These are phyloP conservation scores for Patella depressa DNA, from an alignment of 2,888 invertebrate genomes.

Conservation along the genomic window DNA sequence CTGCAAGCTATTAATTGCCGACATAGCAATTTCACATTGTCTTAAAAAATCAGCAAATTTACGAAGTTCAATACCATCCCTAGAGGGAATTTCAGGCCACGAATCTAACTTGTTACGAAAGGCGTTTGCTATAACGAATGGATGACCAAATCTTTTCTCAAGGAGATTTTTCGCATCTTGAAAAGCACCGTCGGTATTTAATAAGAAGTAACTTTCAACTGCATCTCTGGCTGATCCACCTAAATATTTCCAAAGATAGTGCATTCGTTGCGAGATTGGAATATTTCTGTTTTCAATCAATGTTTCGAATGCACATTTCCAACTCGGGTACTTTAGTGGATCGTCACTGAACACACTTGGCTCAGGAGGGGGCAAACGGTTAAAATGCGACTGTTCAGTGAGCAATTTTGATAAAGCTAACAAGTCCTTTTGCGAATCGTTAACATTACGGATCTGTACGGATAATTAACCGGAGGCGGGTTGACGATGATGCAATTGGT, in stretches of 20 bases:
- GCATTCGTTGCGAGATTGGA: background rate
- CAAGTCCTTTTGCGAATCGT: too few relatives aligned
- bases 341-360: background rate
- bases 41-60: background rate
- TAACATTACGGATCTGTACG: too few relatives aligned
- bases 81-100: conserved; percentile 17
- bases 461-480: too few relatives aligned
- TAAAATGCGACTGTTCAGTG: background rate
- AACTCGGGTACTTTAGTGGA: background rate
- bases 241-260: background rate
- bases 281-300: background rate
- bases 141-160: conserved; percentile 19
- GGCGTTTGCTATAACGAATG: conserved; percentile 17
- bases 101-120: conserved; percentile 20
- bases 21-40: conserved; percentile 27
- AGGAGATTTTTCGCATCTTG: background rate
- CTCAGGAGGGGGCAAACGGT: background rate
- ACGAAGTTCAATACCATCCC: conserved; percentile 21
- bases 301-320: background rate
- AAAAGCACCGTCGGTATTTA: background rate
- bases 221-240: background rate
- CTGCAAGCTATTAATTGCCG: background rate
- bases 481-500: too few relatives aligned
- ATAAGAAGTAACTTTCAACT: background rate
- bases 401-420: background rate